Conservation (phyloP, 1,140 invertebrate species). For the Lutraria rhynchaena region DNA sequence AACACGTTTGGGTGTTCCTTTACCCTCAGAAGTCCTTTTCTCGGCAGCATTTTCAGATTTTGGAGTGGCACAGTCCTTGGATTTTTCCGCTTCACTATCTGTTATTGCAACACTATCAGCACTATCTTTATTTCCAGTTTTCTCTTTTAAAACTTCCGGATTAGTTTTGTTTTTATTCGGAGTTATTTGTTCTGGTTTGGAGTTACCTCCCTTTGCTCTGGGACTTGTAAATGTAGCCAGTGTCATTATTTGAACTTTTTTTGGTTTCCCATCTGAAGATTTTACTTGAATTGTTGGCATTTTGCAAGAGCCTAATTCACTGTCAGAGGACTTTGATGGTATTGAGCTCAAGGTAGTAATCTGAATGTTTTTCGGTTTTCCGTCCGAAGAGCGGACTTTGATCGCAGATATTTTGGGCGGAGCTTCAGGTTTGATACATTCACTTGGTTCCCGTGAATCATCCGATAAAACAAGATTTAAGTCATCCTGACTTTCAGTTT, state of each 20-base stretch:
- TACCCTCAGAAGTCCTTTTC: not conserved
- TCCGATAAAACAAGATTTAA: conserved; percentile 34
- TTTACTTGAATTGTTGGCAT: conserved; percentile 32
- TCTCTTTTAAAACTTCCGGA: conserved; percentile 32
- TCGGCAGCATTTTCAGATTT: conserved; percentile 7
- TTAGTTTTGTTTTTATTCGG: not conserved
- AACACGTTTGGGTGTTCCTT: conserved; percentile 35
- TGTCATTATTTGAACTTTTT: conserved; percentile 50
- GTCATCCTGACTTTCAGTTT: conserved; percentile 37
- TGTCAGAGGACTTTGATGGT: conserved; percentile 2
- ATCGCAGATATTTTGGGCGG: conserved; percentile 6
- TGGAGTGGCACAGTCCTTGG: not conserved
- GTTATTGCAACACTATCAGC: conserved; percentile 1
- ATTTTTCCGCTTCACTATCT: not conserved
- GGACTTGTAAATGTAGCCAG: conserved; percentile 51
- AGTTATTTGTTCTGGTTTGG: not conserved
- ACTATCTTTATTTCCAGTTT: not conserved
- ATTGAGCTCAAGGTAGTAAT: conserved; percentile 47
- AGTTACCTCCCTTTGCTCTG: conserved; percentile 1
- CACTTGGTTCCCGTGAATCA: conserved; percentile 77
- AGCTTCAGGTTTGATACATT: not conserved
- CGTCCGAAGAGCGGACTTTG: conserved; percentile 47
- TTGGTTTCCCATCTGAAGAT: conserved; percentile 50
- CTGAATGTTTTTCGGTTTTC: conserved; percentile 52
- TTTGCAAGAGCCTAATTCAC: conserved; percentile 1